Conservation (phyloP, 2,888 invertebrate species). For the Pammene fasciana region DNA sequence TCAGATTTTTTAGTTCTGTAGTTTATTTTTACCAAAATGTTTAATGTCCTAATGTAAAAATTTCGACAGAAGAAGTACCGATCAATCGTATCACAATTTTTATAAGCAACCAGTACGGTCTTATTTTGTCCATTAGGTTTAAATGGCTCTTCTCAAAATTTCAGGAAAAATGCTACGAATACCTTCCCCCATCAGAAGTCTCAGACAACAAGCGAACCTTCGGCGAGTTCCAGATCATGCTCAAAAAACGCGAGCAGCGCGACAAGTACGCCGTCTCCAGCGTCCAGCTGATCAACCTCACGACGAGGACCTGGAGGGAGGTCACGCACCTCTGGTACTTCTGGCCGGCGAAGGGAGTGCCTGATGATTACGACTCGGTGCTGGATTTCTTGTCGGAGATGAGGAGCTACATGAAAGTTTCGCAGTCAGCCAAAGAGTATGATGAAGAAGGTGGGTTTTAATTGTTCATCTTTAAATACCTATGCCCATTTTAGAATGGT, state of each 20-base stretch:
- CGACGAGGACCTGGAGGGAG: constrained; percentile 92
- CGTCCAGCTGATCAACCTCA: constrained; percentile 91
- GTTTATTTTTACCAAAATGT: no score
- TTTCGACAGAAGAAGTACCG: no score
- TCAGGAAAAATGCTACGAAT: constrained; percentile 94
- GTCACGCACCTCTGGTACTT: constrained; percentile 96
- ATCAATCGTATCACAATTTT: no score
- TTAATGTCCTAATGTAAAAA: no score
- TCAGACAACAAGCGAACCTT: constrained; percentile 93
- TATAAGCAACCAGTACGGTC: no score
- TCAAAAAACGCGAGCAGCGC: constrained; percentile 94
- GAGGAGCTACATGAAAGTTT: constrained; percentile 82
- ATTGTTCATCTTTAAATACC: not conserved
- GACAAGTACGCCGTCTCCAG: constrained; percentile 95
- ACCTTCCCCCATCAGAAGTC: constrained; percentile 95
- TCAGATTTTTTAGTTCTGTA: no score
- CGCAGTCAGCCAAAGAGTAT: constrained; percentile 79
- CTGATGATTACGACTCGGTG: constrained; percentile 91
- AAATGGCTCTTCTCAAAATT: constrained; percentile 51
- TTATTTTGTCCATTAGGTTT: no score
- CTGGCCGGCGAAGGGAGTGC: constrained; percentile 95
- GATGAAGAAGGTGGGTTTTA: constrained; percentile 74
- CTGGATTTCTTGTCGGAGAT: constrained; percentile 95
- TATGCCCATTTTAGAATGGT: no score
- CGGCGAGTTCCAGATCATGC: constrained; percentile 93